A percentile compares a stretch with the other conserved stretches of the same genome.
Conservation (phyloP, 2,888 invertebrate genomes). For the Pinctada fucata region DNA sequence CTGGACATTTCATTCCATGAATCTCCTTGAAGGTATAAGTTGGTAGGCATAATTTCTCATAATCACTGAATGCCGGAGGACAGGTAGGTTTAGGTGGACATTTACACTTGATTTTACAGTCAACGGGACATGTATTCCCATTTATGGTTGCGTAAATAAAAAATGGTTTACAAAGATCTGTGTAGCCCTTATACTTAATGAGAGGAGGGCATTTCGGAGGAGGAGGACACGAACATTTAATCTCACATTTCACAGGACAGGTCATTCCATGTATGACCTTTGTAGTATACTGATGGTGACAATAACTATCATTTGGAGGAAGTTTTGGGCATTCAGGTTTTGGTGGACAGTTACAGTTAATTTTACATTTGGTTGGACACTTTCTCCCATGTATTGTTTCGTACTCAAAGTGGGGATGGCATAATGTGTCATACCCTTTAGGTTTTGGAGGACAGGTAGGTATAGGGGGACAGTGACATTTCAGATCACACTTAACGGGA, state of each 20-base stretch:
- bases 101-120: not conserved
- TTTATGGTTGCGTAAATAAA: constrained; percentile 1
- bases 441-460: not conserved
- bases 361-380: not conserved
- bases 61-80: constrained; percentile 6
- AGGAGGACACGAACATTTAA: not conserved
- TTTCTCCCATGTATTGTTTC: not conserved
- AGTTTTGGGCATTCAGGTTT: not conserved
- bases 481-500: not conserved
- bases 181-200: not conserved
- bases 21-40: not conserved
- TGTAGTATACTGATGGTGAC: not conserved
- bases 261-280: not conserved
- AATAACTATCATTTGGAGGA: not conserved
- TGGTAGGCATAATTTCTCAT: not conserved
- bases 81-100: constrained; percentile 3
- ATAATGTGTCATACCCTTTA: not conserved
- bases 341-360: not conserved
- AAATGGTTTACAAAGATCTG: not conserved
- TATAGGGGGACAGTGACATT: constrained; percentile 7
- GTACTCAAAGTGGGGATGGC: constrained; percentile 3
- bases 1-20: not conserved
- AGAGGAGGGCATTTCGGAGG: not conserved
- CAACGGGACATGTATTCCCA: not conserved
- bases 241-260: not conserved